Base-by-base conservation (phyloP, 1,140 invertebrate species). In the Temnothorax curvispinosus region DNA sequence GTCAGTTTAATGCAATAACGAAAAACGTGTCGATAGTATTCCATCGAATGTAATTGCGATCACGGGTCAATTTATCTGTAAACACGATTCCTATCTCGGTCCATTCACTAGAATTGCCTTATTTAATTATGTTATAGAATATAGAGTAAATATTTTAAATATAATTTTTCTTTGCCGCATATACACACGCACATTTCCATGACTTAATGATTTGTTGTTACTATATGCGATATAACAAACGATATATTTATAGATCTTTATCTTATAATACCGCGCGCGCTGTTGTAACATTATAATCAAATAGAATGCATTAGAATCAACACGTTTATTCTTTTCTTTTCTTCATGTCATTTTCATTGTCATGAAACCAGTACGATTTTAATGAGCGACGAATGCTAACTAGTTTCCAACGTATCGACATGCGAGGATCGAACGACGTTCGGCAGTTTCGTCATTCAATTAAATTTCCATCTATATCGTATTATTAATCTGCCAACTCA, bases 401-500 rank as follows among this genome's bases (percentile, higher is more conserved):
- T 54, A 65, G 75, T 65, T 65, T 35, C 47, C 58, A 62, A 44
- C 32, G 75, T 41, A 54, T 60, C 47, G 52, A 71, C 75, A 60
- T 35, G 27, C 74, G 58, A 9, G 21, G 35, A 56, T 52, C 67
- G 44, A 74, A 11, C 54, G 27, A 64, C 44, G 69, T 50, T 75
- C 47, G 62, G 77, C 77, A 67, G 58, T 80, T 47, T 80, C 80
- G 80, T 75, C 80, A 84, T 84, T 84, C 80, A 84, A 84, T 84
- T 84, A 84, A 84, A 84, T 84, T 74, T 85, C 75, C 60, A 85
- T 85, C 75, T 85, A 85, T 85, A 85, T 85, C 82, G 82, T 77
- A 78, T 85, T 77, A 85, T 85, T 78, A 78, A 85, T 65, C 82
- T 85, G 82, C 82, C 82, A 78, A 65, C 56, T 84, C 80, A 75